phyloP scores from a whole-genome alignment of 2,797 vertebrate species.

The Microchirus variegatus region DNA sequence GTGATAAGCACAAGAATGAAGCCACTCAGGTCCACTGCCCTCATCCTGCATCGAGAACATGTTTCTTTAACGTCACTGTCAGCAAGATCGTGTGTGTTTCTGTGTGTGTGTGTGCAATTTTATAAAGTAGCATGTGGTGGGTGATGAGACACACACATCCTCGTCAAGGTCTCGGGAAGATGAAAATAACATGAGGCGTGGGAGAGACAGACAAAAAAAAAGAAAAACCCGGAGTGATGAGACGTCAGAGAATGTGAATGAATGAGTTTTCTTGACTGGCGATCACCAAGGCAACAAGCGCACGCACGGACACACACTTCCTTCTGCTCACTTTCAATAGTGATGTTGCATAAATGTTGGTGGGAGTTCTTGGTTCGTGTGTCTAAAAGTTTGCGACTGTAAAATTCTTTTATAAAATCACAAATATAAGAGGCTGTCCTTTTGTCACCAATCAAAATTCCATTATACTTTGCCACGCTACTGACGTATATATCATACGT shows the following conservation, averaged over 20 bases:
- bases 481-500: neutral
- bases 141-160: conserved; percentile 4
- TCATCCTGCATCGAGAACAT: conserved; percentile 14
- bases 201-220: conserved; percentile 2
- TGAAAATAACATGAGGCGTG: conserved; percentile 24
- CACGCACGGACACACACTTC: neutral
- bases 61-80: conserved; percentile 1
- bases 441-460: too few relatives aligned
- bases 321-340: too few relatives aligned
- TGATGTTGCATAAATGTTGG: neutral
- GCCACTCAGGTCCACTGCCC: conserved; percentile 22
- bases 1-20: conserved; percentile 60
- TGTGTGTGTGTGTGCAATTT: conserved; percentile 8
- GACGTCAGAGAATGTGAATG: conserved; percentile 1
- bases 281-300: conserved; percentile 36
- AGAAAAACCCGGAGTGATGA: too few relatives aligned
- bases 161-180: conserved; percentile 47
- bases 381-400: too few relatives aligned
- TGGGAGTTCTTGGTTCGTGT: neutral
- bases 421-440: neutral
- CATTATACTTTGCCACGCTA: neutral
- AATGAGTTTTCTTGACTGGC: conserved; percentile 8
- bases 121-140: conserved; percentile 1
- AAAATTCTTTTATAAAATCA: neutral
- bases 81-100: conserved; percentile 13